Evolutionary conservation across 1,140 invertebrate species (phyloP).

Genomic region (Drosophila navojoa): DNA sequence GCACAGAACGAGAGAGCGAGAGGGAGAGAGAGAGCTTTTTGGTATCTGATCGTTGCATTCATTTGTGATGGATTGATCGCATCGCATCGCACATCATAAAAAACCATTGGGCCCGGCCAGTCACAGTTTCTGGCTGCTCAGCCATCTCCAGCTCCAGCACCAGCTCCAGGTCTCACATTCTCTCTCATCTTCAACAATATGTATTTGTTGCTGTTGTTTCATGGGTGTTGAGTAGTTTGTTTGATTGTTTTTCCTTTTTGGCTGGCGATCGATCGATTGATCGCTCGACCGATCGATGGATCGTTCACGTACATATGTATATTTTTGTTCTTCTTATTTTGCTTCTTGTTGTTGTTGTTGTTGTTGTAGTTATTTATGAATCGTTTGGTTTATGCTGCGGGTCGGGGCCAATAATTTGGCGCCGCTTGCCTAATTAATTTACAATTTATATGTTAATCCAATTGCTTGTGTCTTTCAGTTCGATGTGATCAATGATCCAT

Average conservation of each 20-base stretch:
- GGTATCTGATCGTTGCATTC: slow-evolving; percentile 39
- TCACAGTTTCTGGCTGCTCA: not conserved
- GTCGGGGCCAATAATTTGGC: slow-evolving; percentile 65
- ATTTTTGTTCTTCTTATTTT: slow-evolving; percentile 8
- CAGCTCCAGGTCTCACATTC: slow-evolving; percentile 32
- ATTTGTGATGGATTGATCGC: slow-evolving; percentile 77
- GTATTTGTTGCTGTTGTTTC: slow-evolving; percentile 35
- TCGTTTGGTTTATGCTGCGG: slow-evolving; percentile 44
- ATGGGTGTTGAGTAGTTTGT: slow-evolving; percentile 74
- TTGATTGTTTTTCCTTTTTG: slow-evolving; percentile 65
- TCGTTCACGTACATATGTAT: slow-evolving; percentile 7
- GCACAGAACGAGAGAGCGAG: slow-evolving; percentile 3
- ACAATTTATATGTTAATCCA: slow-evolving; percentile 80
- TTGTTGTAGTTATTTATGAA: slow-evolving; percentile 36
- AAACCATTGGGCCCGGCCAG: slow-evolving; percentile 34
- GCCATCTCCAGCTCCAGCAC: slow-evolving; percentile 11
- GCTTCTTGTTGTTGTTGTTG: slow-evolving; percentile 9
- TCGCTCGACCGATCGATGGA: slow-evolving; percentile 30
- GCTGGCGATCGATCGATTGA: slow-evolving; percentile 56
- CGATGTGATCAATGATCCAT: slow-evolving; percentile 46
- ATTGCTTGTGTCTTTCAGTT: slow-evolving; percentile 48
- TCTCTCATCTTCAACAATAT: slow-evolving; percentile 6
- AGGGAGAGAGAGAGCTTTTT: not conserved
- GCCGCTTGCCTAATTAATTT: slow-evolving; percentile 77
- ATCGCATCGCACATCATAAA: slow-evolving; percentile 80